Evolutionary conservation across 2,113 vertebrate genomes (phyloP).

Genomic region (Coptodon bakossiorum): DNA sequence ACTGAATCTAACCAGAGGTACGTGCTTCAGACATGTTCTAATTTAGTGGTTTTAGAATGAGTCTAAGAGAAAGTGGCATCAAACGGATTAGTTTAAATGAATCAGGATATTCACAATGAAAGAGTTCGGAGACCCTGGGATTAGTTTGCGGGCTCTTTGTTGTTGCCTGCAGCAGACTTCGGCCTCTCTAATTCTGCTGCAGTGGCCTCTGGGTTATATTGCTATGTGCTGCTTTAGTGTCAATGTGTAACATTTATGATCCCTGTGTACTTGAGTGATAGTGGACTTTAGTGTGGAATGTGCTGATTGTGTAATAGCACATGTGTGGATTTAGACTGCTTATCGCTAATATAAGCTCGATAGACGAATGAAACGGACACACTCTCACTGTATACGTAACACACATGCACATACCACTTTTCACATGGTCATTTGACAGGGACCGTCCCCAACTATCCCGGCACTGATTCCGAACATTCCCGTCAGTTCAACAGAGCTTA

Average conservation of each 20-base stretch:
- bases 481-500: constrained; percentile 42
- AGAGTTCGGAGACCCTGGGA: not conserved
- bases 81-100: not conserved
- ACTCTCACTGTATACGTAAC: not conserved
- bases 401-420: not conserved
- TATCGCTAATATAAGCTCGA: not conserved
- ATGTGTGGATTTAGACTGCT: not conserved
- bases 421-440: not conserved
- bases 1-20: not conserved
- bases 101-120: not conserved
- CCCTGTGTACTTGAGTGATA: not conserved
- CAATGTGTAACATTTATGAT: constrained; percentile 35
- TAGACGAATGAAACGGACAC: not conserved
- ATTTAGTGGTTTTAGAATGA: not conserved
- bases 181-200: not conserved
- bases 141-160: not conserved
- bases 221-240: not conserved
- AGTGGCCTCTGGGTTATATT: not conserved
- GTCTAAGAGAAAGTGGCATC: not conserved
- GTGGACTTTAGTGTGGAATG: constrained; percentile 3
- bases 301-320: not conserved
- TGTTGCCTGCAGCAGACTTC: not conserved
- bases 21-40: not conserved
- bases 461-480: constrained; percentile 51
- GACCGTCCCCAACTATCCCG: not conserved